phyloP scores from a whole-genome alignment of 2,113 vertebrate genomes.

The Pagrus major region DNA sequence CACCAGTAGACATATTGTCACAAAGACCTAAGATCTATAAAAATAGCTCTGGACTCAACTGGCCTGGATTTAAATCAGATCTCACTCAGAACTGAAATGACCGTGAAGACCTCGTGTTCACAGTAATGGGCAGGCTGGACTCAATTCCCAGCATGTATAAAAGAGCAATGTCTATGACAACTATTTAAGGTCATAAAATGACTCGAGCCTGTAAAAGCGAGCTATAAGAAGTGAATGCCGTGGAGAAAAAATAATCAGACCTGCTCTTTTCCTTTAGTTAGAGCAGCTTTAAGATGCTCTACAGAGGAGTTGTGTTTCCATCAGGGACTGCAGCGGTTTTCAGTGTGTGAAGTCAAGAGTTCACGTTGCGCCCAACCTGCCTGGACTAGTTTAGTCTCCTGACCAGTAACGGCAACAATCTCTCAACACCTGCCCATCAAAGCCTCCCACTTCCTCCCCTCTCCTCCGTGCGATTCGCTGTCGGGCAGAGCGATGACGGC shows the following conservation, averaged over 20 bases:
- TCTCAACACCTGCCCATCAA: slow-evolving; percentile 62
- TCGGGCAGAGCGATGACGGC: slow-evolving; percentile 46
- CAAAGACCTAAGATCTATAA: neutral
- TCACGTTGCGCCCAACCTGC: slow-evolving; percentile 32
- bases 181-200: neutral
- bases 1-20: neutral
- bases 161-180: slow-evolving; percentile 1
- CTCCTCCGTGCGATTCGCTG: slow-evolving; percentile 26
- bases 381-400: slow-evolving; percentile 10
- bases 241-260: neutral
- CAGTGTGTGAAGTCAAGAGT: slow-evolving; percentile 55
- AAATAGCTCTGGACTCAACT: neutral
- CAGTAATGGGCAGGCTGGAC: neutral
- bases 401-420: slow-evolving; percentile 39
- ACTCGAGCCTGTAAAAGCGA: neutral
- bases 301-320: slow-evolving; percentile 12
- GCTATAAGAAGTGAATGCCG: neutral
- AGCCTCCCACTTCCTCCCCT: slow-evolving; percentile 26
- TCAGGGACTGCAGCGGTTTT: slow-evolving; percentile 29
- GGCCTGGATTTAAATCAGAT: neutral
- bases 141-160: neutral
- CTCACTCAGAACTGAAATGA: neutral
- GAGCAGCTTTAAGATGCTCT: slow-evolving; percentile 30
- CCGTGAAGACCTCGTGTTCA: neutral
- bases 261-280: neutral